phyloP scores from a whole-genome alignment of 2,113 vertebrate species.

The Heterocephalus glaber region DNA sequence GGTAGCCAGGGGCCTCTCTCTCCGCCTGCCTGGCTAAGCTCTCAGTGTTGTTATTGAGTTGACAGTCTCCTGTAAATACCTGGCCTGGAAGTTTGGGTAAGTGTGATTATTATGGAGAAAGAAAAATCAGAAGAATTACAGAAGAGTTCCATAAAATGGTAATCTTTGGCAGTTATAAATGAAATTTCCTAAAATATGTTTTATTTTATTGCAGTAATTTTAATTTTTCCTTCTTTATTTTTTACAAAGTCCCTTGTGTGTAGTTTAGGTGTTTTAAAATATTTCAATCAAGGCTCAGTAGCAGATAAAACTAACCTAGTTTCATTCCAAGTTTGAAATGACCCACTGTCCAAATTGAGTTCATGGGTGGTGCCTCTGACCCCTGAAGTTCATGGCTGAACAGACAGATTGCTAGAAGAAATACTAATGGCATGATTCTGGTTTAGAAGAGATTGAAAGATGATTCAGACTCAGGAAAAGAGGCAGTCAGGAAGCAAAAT shows the following conservation, averaged over 20 bases:
- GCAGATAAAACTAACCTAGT: conserved; percentile 11
- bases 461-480: not conserved
- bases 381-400: conserved; percentile 9
- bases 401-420: conserved; percentile 2
- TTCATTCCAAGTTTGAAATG: conserved; percentile 42
- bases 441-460: not conserved
- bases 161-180: conserved; percentile 56
- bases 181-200: conserved; percentile 60
- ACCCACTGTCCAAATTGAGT: not conserved
- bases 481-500: not conserved
- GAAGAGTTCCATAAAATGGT: conserved; percentile 56
- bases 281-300: conserved; percentile 29
- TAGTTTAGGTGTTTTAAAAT: conserved; percentile 60
- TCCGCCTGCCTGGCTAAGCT: too few species aligned
- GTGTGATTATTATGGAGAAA: conserved; percentile 61
- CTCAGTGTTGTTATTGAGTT: conserved; percentile 52
- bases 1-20: too few species aligned
- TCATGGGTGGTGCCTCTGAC: conserved; percentile 38
- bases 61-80: conserved; percentile 60
- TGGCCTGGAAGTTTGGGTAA: not conserved
- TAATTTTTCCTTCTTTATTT: conserved; percentile 46
- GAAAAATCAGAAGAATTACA: conserved; percentile 62
- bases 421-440: conserved; percentile 11
- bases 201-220: conserved; percentile 64
- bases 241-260: conserved; percentile 35